Evolutionary conservation across 2,797 vertebrate species (phyloP).

Genomic region (Falco berigora): DNA sequence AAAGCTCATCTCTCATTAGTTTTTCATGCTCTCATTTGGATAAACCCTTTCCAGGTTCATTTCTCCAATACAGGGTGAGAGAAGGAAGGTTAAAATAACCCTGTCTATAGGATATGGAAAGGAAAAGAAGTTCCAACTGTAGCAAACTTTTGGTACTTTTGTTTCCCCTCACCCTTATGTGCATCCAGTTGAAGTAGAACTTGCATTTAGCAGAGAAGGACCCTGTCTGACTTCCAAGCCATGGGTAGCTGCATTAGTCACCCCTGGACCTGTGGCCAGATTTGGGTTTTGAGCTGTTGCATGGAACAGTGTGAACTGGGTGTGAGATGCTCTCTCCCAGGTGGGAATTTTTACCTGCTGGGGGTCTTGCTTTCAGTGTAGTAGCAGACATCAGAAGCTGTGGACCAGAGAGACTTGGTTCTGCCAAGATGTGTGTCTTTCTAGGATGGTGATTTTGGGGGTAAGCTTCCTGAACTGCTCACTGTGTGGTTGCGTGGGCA

Average conservation of each 20-base stretch:
- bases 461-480: not conserved
- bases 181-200: not conserved
- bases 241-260: not conserved
- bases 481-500: fast-evolving
- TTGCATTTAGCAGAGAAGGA: not conserved
- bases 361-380: not conserved
- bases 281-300: not conserved
- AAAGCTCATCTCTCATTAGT: slow-evolving; percentile 54
- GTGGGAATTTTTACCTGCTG: not conserved
- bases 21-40: slow-evolving; percentile 9
- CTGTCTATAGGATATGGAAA: not conserved
- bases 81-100: not conserved
- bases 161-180: not conserved
- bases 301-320: fast-evolving
- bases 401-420: not conserved
- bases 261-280: not conserved
- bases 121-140: not conserved
- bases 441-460: not conserved
- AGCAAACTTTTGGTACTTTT: not conserved
- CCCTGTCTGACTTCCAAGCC: not conserved
- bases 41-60: not conserved
- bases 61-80: not conserved
- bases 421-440: fast-evolving
- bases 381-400: not conserved
- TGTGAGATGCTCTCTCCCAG: not conserved